These are phyloP conservation scores for Semnornis frantzii DNA, from an alignment of 2,113 vertebrate genomes.

Conservation along the genomic window DNA sequence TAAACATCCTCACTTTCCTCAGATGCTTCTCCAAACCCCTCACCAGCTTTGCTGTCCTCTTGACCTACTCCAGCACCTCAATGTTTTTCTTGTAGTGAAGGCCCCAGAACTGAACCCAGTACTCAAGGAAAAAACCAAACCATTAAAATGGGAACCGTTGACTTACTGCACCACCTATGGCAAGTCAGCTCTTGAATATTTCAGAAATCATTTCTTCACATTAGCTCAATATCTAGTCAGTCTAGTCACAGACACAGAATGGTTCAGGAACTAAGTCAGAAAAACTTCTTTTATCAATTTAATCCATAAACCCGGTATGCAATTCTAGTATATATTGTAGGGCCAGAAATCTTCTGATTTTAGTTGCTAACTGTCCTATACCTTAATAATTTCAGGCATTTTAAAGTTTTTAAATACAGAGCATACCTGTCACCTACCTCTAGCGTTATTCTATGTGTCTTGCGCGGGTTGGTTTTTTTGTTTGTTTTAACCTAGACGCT, in stretches of 20 bases:
- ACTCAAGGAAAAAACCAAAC: neutral
- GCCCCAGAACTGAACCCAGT: too few species aligned
- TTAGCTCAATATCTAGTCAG: neutral
- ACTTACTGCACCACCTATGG: neutral
- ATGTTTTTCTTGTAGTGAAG: too few species aligned
- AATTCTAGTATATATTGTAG: fast-evolving
- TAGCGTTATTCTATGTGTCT: neutral
- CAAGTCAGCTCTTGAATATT: neutral
- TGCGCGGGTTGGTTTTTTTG: neutral
- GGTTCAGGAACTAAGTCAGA: neutral
- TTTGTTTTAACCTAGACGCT: neutral
- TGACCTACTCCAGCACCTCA: too few species aligned
- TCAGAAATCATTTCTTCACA: neutral
- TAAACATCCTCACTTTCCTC: too few species aligned
- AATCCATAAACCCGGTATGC: neutral
- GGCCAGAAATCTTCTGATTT: neutral
- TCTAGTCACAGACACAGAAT: neutral
- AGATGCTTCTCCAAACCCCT: too few species aligned
- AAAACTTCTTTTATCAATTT: neutral
- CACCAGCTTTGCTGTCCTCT: too few species aligned
- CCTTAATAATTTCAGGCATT: neutral
- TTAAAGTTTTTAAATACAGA: neutral
- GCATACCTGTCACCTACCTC: neutral
- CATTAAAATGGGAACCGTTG: fast-evolving
- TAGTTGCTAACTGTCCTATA: neutral